phyloP scores from a whole-genome alignment of 2,888 invertebrate species.

The Cephus pulcher region DNA sequence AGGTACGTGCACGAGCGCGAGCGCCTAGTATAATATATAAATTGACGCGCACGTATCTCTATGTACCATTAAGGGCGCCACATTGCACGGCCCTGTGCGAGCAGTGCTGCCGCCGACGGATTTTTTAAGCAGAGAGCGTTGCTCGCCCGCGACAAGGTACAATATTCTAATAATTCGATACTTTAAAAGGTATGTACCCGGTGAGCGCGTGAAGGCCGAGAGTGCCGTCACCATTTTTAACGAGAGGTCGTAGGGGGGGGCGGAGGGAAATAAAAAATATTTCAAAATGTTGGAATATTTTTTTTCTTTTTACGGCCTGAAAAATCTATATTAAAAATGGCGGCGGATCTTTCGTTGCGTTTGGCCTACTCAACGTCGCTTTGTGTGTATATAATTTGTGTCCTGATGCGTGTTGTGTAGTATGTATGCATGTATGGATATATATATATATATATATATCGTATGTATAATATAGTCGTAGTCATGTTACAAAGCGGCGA shows the following conservation, averaged over 20 bases:
- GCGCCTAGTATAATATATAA: constrained; percentile 3
- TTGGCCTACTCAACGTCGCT: no score
- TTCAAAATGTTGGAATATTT: no score
- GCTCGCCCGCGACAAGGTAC: constrained; percentile 37
- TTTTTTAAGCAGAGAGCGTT: constrained; percentile 34
- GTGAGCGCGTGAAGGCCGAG: no score
- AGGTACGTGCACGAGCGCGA: neutral
- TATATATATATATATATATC: constrained; percentile 63
- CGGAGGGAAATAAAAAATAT: neutral
- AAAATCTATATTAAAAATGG: no score
- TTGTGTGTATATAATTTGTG: no score
- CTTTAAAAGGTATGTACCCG: constrained; percentile 18
- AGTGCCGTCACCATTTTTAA: no score
- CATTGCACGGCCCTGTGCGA: constrained; percentile 19
- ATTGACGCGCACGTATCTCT: neutral
- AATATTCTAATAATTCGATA: constrained; percentile 26
- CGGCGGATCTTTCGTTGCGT: no score
- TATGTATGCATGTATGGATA: constrained; percentile 39
- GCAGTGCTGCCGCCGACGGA: constrained; percentile 34
- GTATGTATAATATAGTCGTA: constrained; percentile 45
- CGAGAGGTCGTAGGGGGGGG: neutral
- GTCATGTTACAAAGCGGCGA: constrained; percentile 27
- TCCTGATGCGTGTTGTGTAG: neutral
- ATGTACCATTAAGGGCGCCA: neutral
- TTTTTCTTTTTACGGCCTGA: no score